A percentile compares a stretch with the other conserved stretches of the same genome.
These are phyloP conservation scores for Linepithema humile DNA, from an alignment of 1,140 invertebrate genomes.

Conservation along the genomic window DNA sequence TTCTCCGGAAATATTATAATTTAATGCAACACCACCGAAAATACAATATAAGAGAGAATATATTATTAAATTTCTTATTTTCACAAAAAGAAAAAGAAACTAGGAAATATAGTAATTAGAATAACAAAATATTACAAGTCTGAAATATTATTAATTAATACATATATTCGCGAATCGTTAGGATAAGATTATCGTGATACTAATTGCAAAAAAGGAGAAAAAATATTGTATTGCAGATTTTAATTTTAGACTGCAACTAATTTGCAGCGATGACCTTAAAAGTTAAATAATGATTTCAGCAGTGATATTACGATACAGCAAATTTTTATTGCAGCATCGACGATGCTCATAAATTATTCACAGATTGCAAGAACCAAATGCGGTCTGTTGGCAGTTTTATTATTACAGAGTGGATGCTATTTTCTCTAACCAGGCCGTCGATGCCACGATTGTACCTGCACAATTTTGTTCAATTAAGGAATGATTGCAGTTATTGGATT, in stretches of 20 bases:
- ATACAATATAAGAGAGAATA: neutral
- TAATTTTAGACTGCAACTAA: neutral
- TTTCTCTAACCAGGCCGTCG: too few species aligned
- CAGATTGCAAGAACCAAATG: neutral
- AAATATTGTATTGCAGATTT: neutral
- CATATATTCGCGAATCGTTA: neutral
- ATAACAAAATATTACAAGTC: too few species aligned
- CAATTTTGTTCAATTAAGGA: slow-evolving; percentile 29
- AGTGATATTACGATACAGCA: neutral
- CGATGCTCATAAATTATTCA: slow-evolving; percentile 38
- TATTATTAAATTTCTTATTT: neutral
- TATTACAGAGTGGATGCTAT: slow-evolving; percentile 30
- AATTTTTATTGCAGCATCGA: slow-evolving; percentile 34
- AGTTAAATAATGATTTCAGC: slow-evolving; percentile 8
- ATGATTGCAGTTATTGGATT: slow-evolving; percentile 27
- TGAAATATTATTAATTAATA: neutral
- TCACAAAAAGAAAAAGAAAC: too few species aligned
- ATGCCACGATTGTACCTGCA: slow-evolving; percentile 1
- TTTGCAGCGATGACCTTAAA: slow-evolving; percentile 11
- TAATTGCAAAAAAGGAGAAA: neutral
- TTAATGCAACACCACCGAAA: neutral
- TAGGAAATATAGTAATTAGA: too few species aligned
- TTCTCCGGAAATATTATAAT: neutral
- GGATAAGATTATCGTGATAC: too few species aligned
- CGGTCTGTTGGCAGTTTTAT: slow-evolving; percentile 32